phyloP scores from a whole-genome alignment of 2,797 vertebrate genomes.

The Rhabdophis nuchalis region DNA sequence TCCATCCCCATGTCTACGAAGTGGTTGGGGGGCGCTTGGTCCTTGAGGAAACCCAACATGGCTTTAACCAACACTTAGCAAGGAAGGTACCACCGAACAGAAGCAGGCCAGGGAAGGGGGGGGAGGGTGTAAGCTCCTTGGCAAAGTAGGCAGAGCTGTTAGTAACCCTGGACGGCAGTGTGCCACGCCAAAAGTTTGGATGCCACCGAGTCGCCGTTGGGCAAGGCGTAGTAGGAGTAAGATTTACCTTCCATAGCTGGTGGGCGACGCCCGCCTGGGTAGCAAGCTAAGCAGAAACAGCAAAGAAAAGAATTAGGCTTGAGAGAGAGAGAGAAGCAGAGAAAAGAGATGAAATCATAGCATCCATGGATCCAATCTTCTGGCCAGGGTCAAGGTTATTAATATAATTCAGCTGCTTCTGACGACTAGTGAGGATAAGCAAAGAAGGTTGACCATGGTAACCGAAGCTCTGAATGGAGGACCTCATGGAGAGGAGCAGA shows the following conservation, averaged over 20 bases:
- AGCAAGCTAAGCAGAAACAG: constrained; percentile 84
- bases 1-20: not conserved
- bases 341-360: constrained; percentile 59
- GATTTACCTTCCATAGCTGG: constrained; percentile 78
- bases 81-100: constrained; percentile 14
- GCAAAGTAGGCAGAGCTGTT: constrained; percentile 54
- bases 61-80: not conserved
- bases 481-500: not conserved
- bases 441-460: constrained; percentile 53
- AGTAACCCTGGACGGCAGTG: constrained; percentile 52
- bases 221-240: constrained; percentile 61
- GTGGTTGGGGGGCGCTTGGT: not conserved
- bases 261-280: constrained; percentile 73
- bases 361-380: constrained; percentile 62
- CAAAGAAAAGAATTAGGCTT: constrained; percentile 79
- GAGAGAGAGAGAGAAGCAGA: constrained; percentile 48
- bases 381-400: constrained; percentile 64
- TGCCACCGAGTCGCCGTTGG: constrained; percentile 52
- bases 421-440: constrained; percentile 57
- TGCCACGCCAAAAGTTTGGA: constrained; percentile 34
- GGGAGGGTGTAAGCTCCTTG: constrained; percentile 28
- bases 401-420: constrained; percentile 69
- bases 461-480: constrained; percentile 63
- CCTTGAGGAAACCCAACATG: not conserved
- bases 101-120: constrained; percentile 29